phyloP scores from a whole-genome alignment of 2,888 invertebrate genomes.

The Rotaria macrura region DNA sequence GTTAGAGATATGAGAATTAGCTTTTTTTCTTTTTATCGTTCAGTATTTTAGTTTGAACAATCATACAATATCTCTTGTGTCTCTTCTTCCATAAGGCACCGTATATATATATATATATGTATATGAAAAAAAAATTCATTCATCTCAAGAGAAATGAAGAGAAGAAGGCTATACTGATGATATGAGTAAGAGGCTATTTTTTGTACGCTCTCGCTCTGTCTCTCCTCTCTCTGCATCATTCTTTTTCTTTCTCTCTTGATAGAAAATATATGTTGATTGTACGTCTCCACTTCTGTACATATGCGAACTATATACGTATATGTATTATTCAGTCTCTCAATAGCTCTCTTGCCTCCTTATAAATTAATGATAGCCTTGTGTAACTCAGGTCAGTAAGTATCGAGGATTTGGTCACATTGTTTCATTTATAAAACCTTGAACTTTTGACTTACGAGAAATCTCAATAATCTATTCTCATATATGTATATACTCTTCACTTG shows the following conservation, averaged over 20 bases:
- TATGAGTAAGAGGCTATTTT: neutral
- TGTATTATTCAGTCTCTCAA: neutral
- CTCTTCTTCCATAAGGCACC: neutral
- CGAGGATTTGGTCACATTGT: neutral
- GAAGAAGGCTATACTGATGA: neutral
- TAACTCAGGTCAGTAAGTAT: neutral
- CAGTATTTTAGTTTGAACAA: neutral
- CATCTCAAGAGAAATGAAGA: neutral
- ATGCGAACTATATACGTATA: neutral
- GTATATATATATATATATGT: neutral
- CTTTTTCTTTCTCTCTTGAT: neutral
- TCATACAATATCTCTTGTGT: neutral
- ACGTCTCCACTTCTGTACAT: neutral
- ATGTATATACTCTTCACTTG: neutral
- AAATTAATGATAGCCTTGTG: slow-evolving; percentile 1
- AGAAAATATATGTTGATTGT: neutral
- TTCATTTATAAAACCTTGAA: neutral
- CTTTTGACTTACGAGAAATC: neutral
- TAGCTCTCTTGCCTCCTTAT: neutral
- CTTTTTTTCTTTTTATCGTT: neutral
- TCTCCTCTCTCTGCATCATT: neutral
- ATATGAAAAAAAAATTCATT: neutral
- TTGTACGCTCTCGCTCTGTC: too few species aligned
- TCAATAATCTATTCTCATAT: neutral
- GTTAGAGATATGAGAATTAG: neutral